A percentile compares a stretch with the other conserved stretches of the same genome.
Evolutionary conservation across 92 coral and sea anemone genomes (phyloP).

Genomic region (Virgularia gustaviana): DNA sequence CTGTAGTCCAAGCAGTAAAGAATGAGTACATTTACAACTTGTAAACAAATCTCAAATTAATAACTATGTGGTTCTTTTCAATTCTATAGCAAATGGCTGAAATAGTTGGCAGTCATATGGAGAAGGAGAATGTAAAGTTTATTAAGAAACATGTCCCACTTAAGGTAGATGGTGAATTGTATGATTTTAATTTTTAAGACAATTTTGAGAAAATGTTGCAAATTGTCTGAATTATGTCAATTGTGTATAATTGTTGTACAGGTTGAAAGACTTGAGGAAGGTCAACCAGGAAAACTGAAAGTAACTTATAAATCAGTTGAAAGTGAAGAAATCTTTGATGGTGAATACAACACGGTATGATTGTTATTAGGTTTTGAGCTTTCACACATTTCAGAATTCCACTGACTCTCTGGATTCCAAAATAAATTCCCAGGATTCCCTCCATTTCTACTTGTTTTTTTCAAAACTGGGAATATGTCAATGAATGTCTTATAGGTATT

Average conservation of each 20-base stretch:
- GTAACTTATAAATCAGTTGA: slow-evolving; percentile 70
- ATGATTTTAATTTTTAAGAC: not conserved
- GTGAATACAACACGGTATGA: slow-evolving; percentile 88
- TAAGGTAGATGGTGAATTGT: slow-evolving; percentile 44
- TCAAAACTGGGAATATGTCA: not conserved
- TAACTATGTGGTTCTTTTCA: too few species aligned
- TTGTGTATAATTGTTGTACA: too few species aligned
- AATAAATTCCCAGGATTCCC: too few species aligned
- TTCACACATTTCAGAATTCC: too few species aligned
- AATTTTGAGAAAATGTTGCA: not conserved
- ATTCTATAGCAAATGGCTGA: slow-evolving; percentile 91
- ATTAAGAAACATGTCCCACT: slow-evolving; percentile 81
- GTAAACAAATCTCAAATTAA: too few species aligned
- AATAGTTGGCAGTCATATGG: slow-evolving; percentile 70
- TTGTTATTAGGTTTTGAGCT: not conserved
- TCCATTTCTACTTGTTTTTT: not conserved
- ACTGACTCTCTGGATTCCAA: too few species aligned
- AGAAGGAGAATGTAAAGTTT: slow-evolving; percentile 68
- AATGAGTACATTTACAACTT: too few species aligned
- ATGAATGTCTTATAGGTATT: slow-evolving; percentile 51
- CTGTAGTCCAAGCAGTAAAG: too few species aligned
- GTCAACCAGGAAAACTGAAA: slow-evolving; percentile 79
- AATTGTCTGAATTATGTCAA: not conserved
- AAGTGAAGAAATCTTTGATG: slow-evolving; percentile 66
- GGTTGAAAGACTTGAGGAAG: slow-evolving; percentile 86